Evolutionary conservation across 2,888 invertebrate species (phyloP).

Genomic region (Thelaira solivaga): DNA sequence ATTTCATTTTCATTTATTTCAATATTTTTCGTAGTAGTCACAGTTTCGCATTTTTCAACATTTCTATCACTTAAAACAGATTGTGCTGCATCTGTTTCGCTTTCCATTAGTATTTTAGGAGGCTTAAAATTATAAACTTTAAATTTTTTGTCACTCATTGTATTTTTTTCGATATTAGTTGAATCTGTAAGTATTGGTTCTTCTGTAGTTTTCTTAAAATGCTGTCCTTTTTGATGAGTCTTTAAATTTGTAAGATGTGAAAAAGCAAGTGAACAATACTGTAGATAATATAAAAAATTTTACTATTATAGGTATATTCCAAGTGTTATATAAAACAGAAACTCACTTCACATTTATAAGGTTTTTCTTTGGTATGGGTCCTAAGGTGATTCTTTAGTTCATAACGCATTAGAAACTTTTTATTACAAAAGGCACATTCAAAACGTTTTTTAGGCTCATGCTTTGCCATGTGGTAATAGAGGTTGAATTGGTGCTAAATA

Average conservation of each 20-base stretch:
- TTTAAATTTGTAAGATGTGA: conserved; percentile 86
- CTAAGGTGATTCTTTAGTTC: conserved; percentile 82
- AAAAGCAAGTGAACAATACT: conserved; percentile 84
- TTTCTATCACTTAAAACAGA: not conserved
- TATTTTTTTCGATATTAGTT: not conserved
- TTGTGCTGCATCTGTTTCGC: not conserved
- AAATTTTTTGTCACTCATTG: no score
- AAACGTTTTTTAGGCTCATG: conserved; percentile 79
- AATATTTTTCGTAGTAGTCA: not conserved
- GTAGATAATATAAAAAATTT: conserved; percentile 56
- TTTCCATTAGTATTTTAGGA: not conserved
- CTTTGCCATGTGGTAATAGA: conserved; percentile 81
- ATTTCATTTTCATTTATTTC: not conserved
- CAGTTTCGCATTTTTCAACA: not conserved
- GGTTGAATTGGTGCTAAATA: conserved; percentile 61
- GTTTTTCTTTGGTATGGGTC: conserved; percentile 97
- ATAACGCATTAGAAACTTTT: conserved; percentile 60
- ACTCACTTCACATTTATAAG: conserved; percentile 86
- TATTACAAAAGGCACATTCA: conserved; percentile 69
- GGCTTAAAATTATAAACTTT: not conserved
- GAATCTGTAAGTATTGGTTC: not conserved
- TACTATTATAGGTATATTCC: no score
- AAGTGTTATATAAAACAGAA: no score
- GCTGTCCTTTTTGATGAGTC: conserved; percentile 78
- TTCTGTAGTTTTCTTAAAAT: conserved; percentile 70